phyloP scores from a whole-genome alignment of 2,797 vertebrate species.

The Enteromius thamalakanensis region DNA sequence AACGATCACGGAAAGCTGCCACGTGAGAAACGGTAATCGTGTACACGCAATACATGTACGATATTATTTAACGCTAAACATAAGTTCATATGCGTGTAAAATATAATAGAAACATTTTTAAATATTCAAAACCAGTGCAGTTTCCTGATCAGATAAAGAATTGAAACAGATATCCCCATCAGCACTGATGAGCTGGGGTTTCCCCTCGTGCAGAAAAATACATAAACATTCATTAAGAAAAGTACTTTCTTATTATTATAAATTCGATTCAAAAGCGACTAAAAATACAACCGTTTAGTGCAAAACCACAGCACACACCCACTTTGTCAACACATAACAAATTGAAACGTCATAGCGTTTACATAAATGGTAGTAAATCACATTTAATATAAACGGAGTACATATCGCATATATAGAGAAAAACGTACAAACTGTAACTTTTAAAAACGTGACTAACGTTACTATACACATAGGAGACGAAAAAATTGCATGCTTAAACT shows the following conservation, averaged over 20 bases:
- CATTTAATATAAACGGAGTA: too few species aligned
- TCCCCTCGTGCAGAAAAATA: not conserved
- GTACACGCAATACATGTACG: not conserved
- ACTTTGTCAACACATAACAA: constrained; percentile 3
- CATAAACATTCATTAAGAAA: not conserved
- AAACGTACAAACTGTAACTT: not conserved
- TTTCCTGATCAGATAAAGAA: not conserved
- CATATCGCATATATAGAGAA: too few species aligned
- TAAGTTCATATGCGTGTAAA: not conserved
- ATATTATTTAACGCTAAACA: not conserved
- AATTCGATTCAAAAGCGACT: not conserved
- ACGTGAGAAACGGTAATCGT: constrained; percentile 18
- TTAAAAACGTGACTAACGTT: not conserved
- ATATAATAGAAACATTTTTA: not conserved
- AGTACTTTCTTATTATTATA: not conserved
- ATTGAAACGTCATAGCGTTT: not conserved
- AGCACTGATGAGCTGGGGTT: not conserved
- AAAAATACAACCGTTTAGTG: not conserved
- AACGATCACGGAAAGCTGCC: constrained; percentile 24
- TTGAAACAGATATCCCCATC: not conserved
- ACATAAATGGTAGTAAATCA: not conserved
- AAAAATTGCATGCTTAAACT: not conserved
- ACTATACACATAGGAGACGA: not conserved
- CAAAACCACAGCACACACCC: constrained; percentile 28
- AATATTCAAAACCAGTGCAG: not conserved